Conservation (phyloP, 2,113 vertebrate genomes). For the Antidorcas marsupialis region DNA sequence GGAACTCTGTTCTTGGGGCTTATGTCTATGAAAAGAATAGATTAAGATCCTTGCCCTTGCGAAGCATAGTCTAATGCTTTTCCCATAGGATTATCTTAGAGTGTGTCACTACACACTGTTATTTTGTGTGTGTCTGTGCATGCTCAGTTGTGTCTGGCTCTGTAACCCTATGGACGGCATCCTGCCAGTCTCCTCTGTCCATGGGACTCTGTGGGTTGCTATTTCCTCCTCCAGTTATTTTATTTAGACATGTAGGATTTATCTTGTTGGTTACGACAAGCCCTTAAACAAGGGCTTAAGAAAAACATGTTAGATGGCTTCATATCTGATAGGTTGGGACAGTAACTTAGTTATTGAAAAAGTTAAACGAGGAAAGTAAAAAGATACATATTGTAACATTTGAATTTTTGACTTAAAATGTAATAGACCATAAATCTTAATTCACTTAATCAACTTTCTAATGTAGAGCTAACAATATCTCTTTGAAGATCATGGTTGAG, state of each 20-base stretch:
- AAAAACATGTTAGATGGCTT: neutral
- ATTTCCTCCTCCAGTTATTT: neutral
- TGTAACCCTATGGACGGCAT: neutral
- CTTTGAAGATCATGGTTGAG: neutral
- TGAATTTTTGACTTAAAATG: neutral
- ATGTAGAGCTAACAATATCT: neutral
- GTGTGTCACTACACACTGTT: neutral
- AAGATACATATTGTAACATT: neutral
- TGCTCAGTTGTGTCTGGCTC: neutral
- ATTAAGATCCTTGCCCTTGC: neutral
- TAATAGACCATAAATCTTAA: neutral
- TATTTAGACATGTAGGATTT: neutral
- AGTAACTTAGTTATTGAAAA: neutral
- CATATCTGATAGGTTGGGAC: neutral
- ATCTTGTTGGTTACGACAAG: neutral
- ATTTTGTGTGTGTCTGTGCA: neutral
- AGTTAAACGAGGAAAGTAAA: neutral
- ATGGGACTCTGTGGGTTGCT: neutral
- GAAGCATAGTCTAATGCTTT: neutral
- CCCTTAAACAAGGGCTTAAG: neutral
- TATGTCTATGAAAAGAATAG: neutral
- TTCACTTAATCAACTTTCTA: neutral
- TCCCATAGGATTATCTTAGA: neutral
- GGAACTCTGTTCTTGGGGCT: neutral
- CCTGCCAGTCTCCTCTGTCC: neutral